Evolutionary conservation across 2,888 invertebrate genomes (phyloP).

Genomic region (Andrena fulva): DNA sequence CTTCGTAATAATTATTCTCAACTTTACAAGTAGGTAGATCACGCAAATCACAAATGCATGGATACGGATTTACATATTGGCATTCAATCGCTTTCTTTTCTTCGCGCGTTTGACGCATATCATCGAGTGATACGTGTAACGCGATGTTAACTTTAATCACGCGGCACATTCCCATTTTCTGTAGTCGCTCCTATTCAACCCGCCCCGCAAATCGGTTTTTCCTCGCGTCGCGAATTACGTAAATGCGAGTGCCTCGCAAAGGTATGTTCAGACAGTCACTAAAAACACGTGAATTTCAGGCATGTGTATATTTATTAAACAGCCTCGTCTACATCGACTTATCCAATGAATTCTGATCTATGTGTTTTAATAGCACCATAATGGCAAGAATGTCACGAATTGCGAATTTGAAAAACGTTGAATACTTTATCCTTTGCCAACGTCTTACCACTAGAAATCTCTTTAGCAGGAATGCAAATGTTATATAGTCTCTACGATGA

Average conservation of each 20-base stretch:
- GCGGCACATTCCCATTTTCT: neutral
- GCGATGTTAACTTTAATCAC: conserved; percentile 5
- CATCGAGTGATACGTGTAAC: neutral
- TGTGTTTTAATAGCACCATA: too few relatives aligned
- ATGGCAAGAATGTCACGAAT: neutral
- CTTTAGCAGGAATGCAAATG: neutral
- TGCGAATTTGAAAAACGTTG: too few relatives aligned
- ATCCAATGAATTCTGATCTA: too few relatives aligned
- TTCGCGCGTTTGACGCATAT: neutral
- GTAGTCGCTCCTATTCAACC: neutral
- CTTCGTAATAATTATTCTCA: too few relatives aligned
- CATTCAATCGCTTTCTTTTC: neutral
- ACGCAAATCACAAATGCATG: neutral
- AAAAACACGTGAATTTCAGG: neutral
- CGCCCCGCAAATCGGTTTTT: neutral
- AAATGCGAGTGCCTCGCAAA: conserved; percentile 7
- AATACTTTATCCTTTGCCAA: too few relatives aligned
- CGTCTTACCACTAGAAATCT: too few relatives aligned
- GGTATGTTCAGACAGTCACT: conserved; percentile 1
- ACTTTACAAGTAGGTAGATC: too few relatives aligned
- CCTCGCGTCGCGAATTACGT: neutral
- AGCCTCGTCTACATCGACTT: neutral
- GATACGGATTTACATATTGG: neutral
- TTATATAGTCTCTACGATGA: neutral
- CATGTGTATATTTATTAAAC: conserved; percentile 6